These are phyloP conservation scores for Romanogobio albipinnatus DNA, from an alignment of 2,113 vertebrate genomes.

Conservation along the genomic window DNA sequence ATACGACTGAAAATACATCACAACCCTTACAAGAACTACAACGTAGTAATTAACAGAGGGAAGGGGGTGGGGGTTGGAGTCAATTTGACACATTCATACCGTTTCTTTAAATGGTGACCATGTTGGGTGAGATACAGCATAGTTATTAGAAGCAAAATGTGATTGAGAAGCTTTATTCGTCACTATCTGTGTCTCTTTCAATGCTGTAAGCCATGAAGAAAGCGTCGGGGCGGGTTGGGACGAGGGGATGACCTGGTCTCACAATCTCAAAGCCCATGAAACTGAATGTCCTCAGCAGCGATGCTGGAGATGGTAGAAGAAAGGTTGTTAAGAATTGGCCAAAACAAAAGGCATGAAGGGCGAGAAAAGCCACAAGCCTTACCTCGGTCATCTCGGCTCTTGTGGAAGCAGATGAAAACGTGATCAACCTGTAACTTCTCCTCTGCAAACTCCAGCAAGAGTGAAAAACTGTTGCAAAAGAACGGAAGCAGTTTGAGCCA, in stretches of 20 bases:
- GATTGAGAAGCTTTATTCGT: conserved; percentile 76
- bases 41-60: conserved; percentile 53
- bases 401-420: conserved; percentile 96
- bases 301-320: conserved; percentile 73
- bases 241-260: conserved; percentile 98
- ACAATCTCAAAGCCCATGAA: conserved; percentile 99
- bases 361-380: conserved; percentile 34
- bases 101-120: conserved; percentile 55
- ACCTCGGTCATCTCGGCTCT: conserved; percentile 95
- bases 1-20: conserved; percentile 66
- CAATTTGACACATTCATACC: conserved; percentile 57
- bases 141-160: conserved; percentile 19
- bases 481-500: not conserved
- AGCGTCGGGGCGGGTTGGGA: conserved; percentile 96
- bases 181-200: conserved; percentile 91
- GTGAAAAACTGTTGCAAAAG: conserved; percentile 81
- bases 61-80: not conserved
- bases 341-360: not conserved
- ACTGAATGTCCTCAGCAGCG: conserved; percentile 94
- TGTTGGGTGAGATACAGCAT: conserved; percentile 34
- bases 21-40: conserved; percentile 57
- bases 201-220: conserved; percentile 99
- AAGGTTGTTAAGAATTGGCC: not conserved
- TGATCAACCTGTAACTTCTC: conserved; percentile 90
- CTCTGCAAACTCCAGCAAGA: conserved; percentile 94